These are phyloP conservation scores for Platycercus adscitus DNA, from an alignment of 2,113 vertebrate species.

Conservation along the genomic window DNA sequence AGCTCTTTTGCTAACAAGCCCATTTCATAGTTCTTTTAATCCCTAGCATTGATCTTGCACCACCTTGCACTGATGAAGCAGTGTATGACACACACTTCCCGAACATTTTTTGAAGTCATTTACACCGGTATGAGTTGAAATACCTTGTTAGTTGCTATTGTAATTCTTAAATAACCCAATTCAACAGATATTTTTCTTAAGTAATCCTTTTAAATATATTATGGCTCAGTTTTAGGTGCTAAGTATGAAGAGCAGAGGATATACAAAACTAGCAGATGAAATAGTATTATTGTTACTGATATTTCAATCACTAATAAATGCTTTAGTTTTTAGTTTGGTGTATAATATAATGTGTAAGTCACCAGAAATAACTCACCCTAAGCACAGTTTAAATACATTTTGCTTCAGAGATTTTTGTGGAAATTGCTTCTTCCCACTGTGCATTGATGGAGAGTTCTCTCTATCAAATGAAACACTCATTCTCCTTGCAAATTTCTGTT, in stretches of 20 bases:
- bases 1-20: background rate
- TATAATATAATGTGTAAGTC: background rate
- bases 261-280: background rate
- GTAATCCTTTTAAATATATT: background rate
- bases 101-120: background rate
- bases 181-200: constrained; percentile 11
- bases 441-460: background rate
- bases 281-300: background rate
- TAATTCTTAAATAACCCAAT: background rate
- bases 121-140: background rate
- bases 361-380: background rate
- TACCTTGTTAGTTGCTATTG: background rate
- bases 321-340: background rate
- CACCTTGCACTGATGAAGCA: background rate
- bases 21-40: background rate
- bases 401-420: background rate
- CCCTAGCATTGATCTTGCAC: background rate
- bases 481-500: background rate
- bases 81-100: background rate
- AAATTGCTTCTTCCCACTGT: background rate
- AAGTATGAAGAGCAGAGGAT: background rate
- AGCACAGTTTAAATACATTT: background rate
- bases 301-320: background rate
- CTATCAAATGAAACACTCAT: rapidly evolving
- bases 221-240: background rate